A percentile compares a stretch with the other conserved stretches of the same genome.
phyloP scores from a whole-genome alignment of 1,140 invertebrate genomes.

The Oryctes rhinoceros region DNA sequence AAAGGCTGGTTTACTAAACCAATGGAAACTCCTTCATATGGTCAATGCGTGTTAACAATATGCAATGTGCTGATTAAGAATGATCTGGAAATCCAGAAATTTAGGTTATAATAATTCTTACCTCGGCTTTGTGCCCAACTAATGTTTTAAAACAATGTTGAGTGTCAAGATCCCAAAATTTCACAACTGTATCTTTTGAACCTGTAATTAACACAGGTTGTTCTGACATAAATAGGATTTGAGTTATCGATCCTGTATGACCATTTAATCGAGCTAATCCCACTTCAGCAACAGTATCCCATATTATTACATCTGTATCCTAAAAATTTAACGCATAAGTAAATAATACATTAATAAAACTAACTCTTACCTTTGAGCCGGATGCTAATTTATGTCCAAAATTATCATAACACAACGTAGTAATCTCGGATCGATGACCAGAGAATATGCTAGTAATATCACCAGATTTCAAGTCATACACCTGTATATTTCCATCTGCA shows the following conservation, averaged over 20 bases:
- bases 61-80: too few relatives aligned
- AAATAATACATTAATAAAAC: background rate
- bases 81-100: too few relatives aligned
- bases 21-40: too few relatives aligned
- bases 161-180: slow-evolving; percentile 97
- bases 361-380: slow-evolving; percentile 77
- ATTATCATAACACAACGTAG: slow-evolving; percentile 81
- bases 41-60: too few relatives aligned
- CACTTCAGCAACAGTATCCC: slow-evolving; percentile 92
- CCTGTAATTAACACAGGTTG: slow-evolving; percentile 85
- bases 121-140: slow-evolving; percentile 79
- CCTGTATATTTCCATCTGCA: slow-evolving; percentile 85
- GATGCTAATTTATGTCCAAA: slow-evolving; percentile 84
- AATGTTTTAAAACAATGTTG: slow-evolving; percentile 97
- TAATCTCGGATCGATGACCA: slow-evolving; percentile 89
- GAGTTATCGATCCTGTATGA: slow-evolving; percentile 93
- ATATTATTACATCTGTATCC: slow-evolving; percentile 94
- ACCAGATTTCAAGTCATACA: slow-evolving; percentile 78
- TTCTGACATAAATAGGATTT: slow-evolving; percentile 81
- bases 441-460: slow-evolving; percentile 82
- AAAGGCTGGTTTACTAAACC: too few relatives aligned
- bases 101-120: too few relatives aligned
- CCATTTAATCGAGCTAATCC: slow-evolving; percentile 90
- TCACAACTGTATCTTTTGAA: slow-evolving; percentile 94
- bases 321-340: slow-evolving; percentile 58